Percentiles rank a stretch among this genome's conserved stretches.
Evolutionary conservation across 2,113 vertebrate genomes (phyloP).

Genomic region (Prolemur simus): DNA sequence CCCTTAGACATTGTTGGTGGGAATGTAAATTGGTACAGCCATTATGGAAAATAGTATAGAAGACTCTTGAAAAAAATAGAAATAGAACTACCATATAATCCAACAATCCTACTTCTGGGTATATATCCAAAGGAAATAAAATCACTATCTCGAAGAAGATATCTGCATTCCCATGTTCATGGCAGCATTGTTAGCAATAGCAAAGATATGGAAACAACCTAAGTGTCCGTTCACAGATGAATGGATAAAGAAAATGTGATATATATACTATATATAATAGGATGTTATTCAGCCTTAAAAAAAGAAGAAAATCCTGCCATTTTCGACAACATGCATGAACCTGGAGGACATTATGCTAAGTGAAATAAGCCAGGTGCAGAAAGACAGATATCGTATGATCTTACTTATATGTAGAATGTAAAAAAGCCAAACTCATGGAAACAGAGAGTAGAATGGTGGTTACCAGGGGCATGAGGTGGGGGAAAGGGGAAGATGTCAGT

Average conservation of each 20-base stretch:
- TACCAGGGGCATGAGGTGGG: neutral
- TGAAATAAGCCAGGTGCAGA: neutral
- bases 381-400: neutral
- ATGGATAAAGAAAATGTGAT: neutral
- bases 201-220: neutral
- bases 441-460: neutral
- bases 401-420: neutral
- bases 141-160: neutral
- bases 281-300: neutral
- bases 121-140: neutral
- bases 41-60: neutral
- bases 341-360: neutral
- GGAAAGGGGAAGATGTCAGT: neutral
- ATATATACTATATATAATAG: neutral
- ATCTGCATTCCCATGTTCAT: neutral
- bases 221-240: neutral
- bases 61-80: neutral
- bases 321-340: neutral
- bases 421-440: neutral
- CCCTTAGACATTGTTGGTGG: neutral
- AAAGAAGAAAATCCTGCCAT: neutral
- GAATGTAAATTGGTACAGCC: neutral
- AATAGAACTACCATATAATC: neutral
- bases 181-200: neutral
- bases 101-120: neutral